A percentile compares a stretch with the other conserved stretches of the same genome.
phyloP scores from a whole-genome alignment of 2,797 vertebrate genomes.

The Darevskia nairensis region DNA sequence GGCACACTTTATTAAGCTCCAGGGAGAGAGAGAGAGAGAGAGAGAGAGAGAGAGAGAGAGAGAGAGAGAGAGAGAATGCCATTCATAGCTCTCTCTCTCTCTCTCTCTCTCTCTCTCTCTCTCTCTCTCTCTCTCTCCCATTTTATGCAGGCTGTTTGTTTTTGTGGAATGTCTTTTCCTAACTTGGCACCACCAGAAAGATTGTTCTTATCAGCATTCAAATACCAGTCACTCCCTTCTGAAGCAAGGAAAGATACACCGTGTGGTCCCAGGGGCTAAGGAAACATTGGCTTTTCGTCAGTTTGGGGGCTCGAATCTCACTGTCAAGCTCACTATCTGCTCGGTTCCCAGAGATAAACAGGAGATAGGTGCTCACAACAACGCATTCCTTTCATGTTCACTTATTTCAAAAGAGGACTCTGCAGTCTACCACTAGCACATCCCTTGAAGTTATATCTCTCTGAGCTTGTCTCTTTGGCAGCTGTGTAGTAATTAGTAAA shows the following conservation, averaged over 20 bases:
- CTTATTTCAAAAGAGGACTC: slow-evolving; percentile 74
- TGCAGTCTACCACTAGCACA: slow-evolving; percentile 68
- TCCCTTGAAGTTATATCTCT: slow-evolving; percentile 68
- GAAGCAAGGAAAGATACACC: slow-evolving; percentile 79
- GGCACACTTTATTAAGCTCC: slow-evolving; percentile 18
- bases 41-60: too few relatives aligned
- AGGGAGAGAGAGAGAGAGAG: too few relatives aligned
- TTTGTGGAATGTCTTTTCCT: slow-evolving; percentile 80
- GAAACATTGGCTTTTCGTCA: slow-evolving; percentile 79
- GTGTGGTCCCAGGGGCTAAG: slow-evolving; percentile 67
- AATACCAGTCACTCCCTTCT: slow-evolving; percentile 85
- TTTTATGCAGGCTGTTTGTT: slow-evolving; percentile 72
- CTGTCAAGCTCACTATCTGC: slow-evolving; percentile 79
- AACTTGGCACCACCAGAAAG: slow-evolving; percentile 75
- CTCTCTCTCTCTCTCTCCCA: not conserved
- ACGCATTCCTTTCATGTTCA: slow-evolving; percentile 81
- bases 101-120: not conserved
- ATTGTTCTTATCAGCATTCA: slow-evolving; percentile 82
- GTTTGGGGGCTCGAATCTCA: slow-evolving; percentile 78
- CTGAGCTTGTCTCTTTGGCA: slow-evolving; percentile 65
- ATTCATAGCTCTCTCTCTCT: not conserved
- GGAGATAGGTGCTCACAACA: slow-evolving; percentile 73
- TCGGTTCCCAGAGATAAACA: slow-evolving; percentile 76
- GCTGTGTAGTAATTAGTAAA: slow-evolving; percentile 70
- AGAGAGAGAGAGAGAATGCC: not conserved